Conservation (phyloP, 1,140 invertebrate genomes). For the Pissodes strobi region DNA sequence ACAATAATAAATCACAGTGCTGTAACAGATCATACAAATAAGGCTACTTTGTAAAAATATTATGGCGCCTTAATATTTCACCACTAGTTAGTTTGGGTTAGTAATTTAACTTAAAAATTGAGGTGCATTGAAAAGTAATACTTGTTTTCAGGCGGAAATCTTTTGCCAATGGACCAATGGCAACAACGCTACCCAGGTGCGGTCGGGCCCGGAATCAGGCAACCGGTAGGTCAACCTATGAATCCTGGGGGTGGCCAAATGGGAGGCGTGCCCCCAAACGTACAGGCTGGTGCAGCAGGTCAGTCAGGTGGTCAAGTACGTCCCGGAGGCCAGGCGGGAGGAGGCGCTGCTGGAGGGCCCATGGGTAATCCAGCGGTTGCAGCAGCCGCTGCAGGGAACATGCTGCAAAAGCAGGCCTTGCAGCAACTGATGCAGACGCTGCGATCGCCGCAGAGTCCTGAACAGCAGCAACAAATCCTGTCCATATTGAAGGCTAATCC, state of each 20-base stretch:
- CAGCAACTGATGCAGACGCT: conserved; percentile 90
- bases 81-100: no score
- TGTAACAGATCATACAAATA: no score
- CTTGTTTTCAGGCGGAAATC: conserved; percentile 52
- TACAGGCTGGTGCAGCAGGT: conserved; percentile 18
- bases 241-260: conserved; percentile 37
- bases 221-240: conserved; percentile 48
- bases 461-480: conserved; percentile 91
- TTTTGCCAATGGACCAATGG: conserved; percentile 74
- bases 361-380: conserved; percentile 38
- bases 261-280: conserved; percentile 26
- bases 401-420: conserved; percentile 76
- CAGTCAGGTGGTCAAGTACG: conserved; percentile 24
- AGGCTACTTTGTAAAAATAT: no score
- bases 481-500: conserved; percentile 93
- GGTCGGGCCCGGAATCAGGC: conserved; percentile 56
- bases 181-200: conserved; percentile 60
- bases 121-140: background rate
- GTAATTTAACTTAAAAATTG: background rate
- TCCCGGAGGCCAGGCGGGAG: conserved; percentile 51
- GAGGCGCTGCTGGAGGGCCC: conserved; percentile 26
- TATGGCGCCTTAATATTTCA: no score
- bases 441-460: conserved; percentile 84
- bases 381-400: conserved; percentile 42
- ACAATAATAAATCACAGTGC: no score